phyloP scores from a whole-genome alignment of 1,140 invertebrate species.

The Dreissena rostriformis region DNA sequence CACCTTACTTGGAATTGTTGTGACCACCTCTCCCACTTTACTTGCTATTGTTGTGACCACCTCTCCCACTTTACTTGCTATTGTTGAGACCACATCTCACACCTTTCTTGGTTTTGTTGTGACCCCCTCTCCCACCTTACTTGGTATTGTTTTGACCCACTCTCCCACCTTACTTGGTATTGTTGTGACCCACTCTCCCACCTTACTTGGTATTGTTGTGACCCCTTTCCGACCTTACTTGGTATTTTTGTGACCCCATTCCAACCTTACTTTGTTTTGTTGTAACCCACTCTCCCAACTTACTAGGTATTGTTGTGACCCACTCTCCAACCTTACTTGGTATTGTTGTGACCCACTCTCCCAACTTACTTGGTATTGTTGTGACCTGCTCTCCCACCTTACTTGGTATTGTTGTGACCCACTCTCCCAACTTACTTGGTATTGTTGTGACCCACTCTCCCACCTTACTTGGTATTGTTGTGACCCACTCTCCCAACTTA shows the following conservation, averaged over 20 bases:
- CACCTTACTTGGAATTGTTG: no score
- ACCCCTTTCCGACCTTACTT: not conserved
- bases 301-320: no score
- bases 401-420: not conserved
- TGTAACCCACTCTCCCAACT: slow-evolving; percentile 99
- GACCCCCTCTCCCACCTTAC: no score
- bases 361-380: not conserved
- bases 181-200: not conserved
- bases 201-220: not conserved
- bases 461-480: not conserved
- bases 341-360: no score
- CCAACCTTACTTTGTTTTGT: slow-evolving; percentile 92
- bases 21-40: no score
- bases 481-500: slow-evolving; percentile 69
- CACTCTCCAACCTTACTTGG: no score
- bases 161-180: not conserved
- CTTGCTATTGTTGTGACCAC: no score
- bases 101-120: no score
- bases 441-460: not conserved
- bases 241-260: not conserved
- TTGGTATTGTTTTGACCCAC: not conserved
- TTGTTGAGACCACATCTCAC: no score
- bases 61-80: no score
- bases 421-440: not conserved
- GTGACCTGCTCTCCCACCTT: not conserved